phyloP scores from a whole-genome alignment of 2,113 vertebrate genomes.

The Cavia porcellus region DNA sequence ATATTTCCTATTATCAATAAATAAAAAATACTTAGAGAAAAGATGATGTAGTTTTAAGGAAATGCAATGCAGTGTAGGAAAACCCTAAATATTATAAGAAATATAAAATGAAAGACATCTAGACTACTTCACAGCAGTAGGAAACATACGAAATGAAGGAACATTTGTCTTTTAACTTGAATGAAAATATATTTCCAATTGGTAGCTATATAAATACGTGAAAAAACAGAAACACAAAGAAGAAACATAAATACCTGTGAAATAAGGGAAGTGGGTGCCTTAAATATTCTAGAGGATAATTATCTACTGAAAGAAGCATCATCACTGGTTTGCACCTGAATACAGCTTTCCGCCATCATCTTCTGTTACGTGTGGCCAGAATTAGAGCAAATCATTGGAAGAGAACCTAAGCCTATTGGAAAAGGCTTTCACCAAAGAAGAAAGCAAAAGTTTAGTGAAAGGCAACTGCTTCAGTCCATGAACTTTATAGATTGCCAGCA shows the following conservation, averaged over 20 bases:
- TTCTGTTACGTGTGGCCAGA: neutral
- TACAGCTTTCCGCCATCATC: neutral
- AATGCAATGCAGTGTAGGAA: neutral
- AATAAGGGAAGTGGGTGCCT: accelerated
- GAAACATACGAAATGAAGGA: neutral
- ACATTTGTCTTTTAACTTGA: neutral
- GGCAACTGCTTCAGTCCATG: neutral
- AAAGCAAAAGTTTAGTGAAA: neutral
- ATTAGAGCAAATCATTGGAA: neutral
- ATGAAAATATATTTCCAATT: conserved; percentile 1
- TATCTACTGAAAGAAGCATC: neutral
- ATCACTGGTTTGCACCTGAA: neutral
- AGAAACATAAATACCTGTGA: neutral
- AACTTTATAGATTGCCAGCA: neutral
- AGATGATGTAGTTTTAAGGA: neutral
- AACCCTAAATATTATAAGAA: neutral
- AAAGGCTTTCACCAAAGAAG: neutral
- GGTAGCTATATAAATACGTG: neutral
- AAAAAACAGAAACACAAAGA: neutral
- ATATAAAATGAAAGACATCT: neutral
- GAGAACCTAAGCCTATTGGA: neutral
- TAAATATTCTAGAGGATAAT: neutral
- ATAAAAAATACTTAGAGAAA: neutral
- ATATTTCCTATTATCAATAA: neutral
- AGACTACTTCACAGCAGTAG: neutral